phyloP scores from a whole-genome alignment of 2,888 invertebrate genomes.

The Tetragonisca angustula region DNA sequence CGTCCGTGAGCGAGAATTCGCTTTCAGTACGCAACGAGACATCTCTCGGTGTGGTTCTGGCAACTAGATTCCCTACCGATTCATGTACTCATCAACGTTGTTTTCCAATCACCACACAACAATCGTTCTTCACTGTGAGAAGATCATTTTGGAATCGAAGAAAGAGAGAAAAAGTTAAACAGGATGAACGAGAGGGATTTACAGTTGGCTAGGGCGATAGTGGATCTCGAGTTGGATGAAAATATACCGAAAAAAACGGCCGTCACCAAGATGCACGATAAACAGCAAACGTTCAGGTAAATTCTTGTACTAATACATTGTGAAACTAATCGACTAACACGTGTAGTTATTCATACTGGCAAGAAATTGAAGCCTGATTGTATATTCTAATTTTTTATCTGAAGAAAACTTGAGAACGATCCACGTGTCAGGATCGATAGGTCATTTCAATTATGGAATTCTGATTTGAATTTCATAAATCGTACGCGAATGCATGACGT shows the following conservation, averaged over 20 bases:
- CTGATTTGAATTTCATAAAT: slow-evolving; percentile 8
- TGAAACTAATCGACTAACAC: not conserved
- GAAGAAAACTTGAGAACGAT: not conserved
- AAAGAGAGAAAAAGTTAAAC: not conserved
- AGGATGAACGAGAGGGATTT: slow-evolving; percentile 90
- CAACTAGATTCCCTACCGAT: slow-evolving; percentile 3
- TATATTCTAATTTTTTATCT: no score
- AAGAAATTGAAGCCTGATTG: not conserved
- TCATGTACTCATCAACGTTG: not conserved
- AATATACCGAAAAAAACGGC: slow-evolving; percentile 86
- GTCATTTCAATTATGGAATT: not conserved
- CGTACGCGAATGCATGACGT: not conserved
- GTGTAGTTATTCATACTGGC: not conserved
- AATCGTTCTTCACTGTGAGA: not conserved
- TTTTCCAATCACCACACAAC: not conserved
- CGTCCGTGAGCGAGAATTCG: slow-evolving; percentile 29
- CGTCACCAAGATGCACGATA: slow-evolving; percentile 87
- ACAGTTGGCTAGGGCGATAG: slow-evolving; percentile 89
- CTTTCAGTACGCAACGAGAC: slow-evolving; percentile 73
- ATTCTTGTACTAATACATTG: not conserved
- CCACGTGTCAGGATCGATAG: not conserved
- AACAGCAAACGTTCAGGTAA: slow-evolving; percentile 85
- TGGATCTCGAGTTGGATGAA: slow-evolving; percentile 85
- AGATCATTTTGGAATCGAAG: not conserved
- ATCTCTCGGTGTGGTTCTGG: slow-evolving; percentile 70